Percentiles rank a stretch among this genome's conserved stretches.
Evolutionary conservation across 2,797 vertebrate species (phyloP).

Genomic region (Gymnoscopelus braueri): DNA sequence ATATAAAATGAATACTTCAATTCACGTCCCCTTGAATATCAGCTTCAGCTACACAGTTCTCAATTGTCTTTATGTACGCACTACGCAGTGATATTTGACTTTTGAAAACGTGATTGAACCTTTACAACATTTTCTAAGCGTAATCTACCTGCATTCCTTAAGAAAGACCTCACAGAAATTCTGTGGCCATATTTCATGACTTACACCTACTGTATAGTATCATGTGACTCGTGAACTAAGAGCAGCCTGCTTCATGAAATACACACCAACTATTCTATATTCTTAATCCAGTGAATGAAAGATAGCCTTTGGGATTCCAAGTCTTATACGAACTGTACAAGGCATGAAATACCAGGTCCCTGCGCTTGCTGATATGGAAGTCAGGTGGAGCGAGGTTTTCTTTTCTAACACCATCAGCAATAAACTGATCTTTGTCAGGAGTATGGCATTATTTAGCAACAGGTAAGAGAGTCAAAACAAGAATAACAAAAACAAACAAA

Average conservation of each 20-base stretch:
- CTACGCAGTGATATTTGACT: too few relatives aligned
- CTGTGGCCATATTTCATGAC: too few relatives aligned
- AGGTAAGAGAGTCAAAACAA: too few relatives aligned
- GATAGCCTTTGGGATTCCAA: conserved; percentile 19
- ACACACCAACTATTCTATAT: background rate
- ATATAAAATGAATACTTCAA: background rate
- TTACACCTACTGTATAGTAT: too few relatives aligned
- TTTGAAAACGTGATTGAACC: too few relatives aligned
- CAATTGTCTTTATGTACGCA: too few relatives aligned
- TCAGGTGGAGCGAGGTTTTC: conserved; percentile 22
- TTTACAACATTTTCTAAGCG: background rate
- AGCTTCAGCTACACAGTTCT: background rate
- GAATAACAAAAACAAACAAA: too few relatives aligned
- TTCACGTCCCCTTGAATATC: conserved; percentile 14
- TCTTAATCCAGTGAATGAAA: conserved; percentile 1
- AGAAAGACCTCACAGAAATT: background rate
- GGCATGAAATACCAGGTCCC: background rate
- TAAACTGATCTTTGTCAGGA: too few relatives aligned
- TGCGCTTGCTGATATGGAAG: conserved; percentile 35
- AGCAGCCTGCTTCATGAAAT: too few relatives aligned
- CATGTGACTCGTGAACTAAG: background rate
- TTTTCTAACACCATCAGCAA: too few relatives aligned
- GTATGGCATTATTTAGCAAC: too few relatives aligned
- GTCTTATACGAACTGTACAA: conserved; percentile 20
- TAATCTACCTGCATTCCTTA: conserved; percentile 32